A percentile compares a stretch with the other conserved stretches of the same genome.
phyloP scores from a whole-genome alignment of 2,113 vertebrate genomes.

The Chionis minor region DNA sequence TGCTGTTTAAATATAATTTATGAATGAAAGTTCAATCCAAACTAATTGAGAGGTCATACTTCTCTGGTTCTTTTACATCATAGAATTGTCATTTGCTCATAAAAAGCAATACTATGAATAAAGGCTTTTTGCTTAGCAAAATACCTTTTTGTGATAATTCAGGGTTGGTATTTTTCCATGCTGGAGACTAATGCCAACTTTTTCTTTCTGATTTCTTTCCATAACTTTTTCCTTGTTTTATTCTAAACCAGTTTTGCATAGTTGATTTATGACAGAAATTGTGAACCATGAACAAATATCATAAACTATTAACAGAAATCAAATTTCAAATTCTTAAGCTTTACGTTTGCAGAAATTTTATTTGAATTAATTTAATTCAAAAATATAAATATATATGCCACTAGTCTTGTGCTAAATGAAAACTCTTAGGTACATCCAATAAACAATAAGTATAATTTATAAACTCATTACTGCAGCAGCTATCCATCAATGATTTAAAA shows the following conservation, averaged over 20 bases:
- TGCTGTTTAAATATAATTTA: background rate
- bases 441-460: background rate
- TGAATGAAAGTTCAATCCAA: background rate
- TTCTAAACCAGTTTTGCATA: background rate
- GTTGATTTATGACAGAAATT: background rate
- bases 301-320: background rate
- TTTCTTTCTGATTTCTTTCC: background rate
- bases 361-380: background rate
- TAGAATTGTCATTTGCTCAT: background rate
- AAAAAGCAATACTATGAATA: background rate
- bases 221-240: background rate
- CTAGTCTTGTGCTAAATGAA: background rate
- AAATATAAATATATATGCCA: background rate
- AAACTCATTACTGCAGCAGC: background rate
- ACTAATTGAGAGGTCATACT: background rate
- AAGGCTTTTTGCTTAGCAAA: rapidly evolving
- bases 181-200: background rate
- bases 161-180: background rate
- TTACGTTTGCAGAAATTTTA: background rate
- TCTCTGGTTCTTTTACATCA: background rate
- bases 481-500: background rate
- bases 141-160: background rate
- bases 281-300: background rate
- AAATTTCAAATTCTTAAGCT: background rate
- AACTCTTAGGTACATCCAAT: background rate